These are phyloP conservation scores for Eclectus roratus DNA, from an alignment of 2,113 vertebrate genomes.

Conservation along the genomic window DNA sequence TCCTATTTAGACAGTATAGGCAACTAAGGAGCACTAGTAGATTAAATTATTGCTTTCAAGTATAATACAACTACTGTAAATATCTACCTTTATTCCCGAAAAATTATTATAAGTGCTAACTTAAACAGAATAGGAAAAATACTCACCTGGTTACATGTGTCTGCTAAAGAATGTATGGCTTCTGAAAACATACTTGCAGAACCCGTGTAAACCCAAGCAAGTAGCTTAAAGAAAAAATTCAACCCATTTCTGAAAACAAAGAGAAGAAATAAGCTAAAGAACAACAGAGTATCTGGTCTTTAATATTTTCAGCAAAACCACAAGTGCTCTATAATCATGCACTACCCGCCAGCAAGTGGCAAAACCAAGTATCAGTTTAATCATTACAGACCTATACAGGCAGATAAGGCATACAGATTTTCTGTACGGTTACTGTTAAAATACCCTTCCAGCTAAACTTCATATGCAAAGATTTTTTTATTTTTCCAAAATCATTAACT, in stretches of 20 bases:
- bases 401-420: not conserved
- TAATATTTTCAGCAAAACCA: not conserved
- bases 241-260: conserved; percentile 89
- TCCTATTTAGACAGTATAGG: not conserved
- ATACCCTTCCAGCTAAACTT: not conserved
- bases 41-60: not conserved
- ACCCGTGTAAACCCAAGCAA: conserved; percentile 98
- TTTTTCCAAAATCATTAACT: not conserved
- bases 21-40: not conserved
- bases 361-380: not conserved
- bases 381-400: not conserved
- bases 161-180: conserved; percentile 96
- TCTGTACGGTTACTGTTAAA: not conserved
- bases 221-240: conserved; percentile 97
- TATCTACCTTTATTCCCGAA: not conserved
- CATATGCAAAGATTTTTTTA: not conserved
- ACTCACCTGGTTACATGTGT: conserved; percentile 95
- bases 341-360: not conserved
- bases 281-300: not conserved
- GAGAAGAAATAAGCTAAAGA: not conserved
- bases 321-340: not conserved
- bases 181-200: conserved; percentile 99
- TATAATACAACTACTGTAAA: not conserved
- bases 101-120: not conserved
- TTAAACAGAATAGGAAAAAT: not conserved